Evolutionary conservation across 2,113 vertebrate genomes (phyloP).

Genomic region (Leucoraja erinaceus): DNA sequence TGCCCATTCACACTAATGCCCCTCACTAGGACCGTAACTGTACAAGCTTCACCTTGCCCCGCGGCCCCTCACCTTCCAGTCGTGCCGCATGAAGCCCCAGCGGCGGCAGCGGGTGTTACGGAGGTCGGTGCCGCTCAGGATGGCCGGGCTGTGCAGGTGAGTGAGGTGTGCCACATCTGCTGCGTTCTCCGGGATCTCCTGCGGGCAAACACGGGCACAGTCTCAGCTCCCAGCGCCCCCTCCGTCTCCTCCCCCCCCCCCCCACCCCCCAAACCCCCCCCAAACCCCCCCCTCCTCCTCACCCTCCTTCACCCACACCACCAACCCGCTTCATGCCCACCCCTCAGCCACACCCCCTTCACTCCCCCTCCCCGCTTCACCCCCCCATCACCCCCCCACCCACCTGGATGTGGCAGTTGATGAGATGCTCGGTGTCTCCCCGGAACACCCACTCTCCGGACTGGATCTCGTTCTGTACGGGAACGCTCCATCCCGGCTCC

Average conservation of each 20-base stretch:
- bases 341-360: too few relatives aligned
- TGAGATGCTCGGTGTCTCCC: constrained; percentile 60
- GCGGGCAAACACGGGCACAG: not conserved
- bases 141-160: constrained; percentile 61
- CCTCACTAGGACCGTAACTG: too few relatives aligned
- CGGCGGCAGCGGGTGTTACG: constrained; percentile 59
- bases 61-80: constrained; percentile 64
- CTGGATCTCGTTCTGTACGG: constrained; percentile 55
- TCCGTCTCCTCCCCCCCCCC: too few relatives aligned
- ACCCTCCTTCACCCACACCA: too few relatives aligned
- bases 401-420: constrained; percentile 62
- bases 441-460: constrained; percentile 57
- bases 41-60: not conserved
- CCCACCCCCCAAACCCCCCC: too few relatives aligned
- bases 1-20: too few relatives aligned
- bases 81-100: constrained; percentile 64
- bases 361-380: too few relatives aligned
- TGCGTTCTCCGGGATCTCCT: constrained; percentile 75
- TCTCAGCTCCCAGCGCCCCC: too few relatives aligned
- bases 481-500: constrained; percentile 55
- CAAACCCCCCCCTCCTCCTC: too few relatives aligned
- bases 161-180: constrained; percentile 62
- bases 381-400: not conserved
- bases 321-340: too few relatives aligned
- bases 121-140: constrained; percentile 59